Evolutionary conservation across 2,797 vertebrate species (phyloP).

Genomic region (Spizella passerina): DNA sequence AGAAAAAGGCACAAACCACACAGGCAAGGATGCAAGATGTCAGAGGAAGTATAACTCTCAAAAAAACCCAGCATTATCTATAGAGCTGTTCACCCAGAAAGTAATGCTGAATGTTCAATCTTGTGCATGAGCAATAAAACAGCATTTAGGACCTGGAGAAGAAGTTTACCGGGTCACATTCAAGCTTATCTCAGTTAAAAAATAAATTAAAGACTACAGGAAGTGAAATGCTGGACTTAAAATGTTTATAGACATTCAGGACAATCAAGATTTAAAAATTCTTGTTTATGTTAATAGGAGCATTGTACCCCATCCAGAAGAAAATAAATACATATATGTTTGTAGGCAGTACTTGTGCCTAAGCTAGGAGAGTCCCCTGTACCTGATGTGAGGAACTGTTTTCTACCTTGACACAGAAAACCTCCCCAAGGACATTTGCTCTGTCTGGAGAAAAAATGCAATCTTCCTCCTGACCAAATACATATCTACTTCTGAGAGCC

Average conservation of each 20-base stretch:
- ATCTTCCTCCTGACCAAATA: constrained; percentile 63
- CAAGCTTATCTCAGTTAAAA: not conserved
- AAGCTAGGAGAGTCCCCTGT: not conserved
- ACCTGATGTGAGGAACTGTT: constrained; percentile 15
- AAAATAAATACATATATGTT: not conserved
- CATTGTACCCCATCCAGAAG: not conserved
- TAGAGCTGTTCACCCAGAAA: not conserved
- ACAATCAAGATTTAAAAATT: not conserved
- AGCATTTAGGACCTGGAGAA: not conserved
- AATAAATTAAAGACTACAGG: not conserved
- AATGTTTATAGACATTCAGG: not conserved
- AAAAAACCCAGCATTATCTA: not conserved
- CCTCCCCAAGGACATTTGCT: constrained; percentile 62
- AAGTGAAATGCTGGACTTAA: not conserved
- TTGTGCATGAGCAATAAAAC: not conserved
- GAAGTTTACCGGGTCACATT: not conserved
- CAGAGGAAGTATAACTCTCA: not conserved
- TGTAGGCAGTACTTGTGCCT: not conserved
- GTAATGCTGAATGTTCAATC: not conserved
- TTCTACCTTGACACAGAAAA: constrained; percentile 55
- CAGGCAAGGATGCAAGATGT: not conserved
- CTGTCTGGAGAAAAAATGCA: constrained; percentile 56
- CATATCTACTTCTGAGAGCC: constrained; percentile 50
- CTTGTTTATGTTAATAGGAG: not conserved
- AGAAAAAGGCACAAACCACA: not conserved